A percentile compares a stretch with the other conserved stretches of the same genome.
Conservation (phyloP, 2,888 invertebrate species). For the Harpalus rufipes region DNA sequence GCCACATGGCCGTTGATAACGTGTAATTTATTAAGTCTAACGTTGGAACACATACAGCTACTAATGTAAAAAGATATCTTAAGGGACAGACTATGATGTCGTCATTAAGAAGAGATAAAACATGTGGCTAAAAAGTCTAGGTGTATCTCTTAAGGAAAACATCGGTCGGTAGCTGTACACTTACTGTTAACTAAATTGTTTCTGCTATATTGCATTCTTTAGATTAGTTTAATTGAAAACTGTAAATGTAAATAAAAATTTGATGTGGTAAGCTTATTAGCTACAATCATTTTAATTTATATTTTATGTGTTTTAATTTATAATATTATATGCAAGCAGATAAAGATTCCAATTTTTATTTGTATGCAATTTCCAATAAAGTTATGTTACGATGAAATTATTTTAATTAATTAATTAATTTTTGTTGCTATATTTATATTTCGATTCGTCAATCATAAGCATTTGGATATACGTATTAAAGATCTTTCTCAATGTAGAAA, state of each 20-base stretch:
- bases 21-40: conserved; percentile 60
- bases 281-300: too few species aligned
- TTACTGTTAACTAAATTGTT: neutral
- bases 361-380: too few species aligned
- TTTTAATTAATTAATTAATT: too few species aligned
- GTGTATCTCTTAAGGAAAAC: neutral
- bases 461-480: too few species aligned
- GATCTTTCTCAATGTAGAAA: too few species aligned
- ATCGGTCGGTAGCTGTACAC: neutral
- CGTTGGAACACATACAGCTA: conserved; percentile 16
- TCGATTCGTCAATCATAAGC: too few species aligned
- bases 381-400: too few species aligned
- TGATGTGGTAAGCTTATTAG: too few species aligned
- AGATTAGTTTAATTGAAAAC: neutral
- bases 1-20: conserved; percentile 27
- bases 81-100: conserved; percentile 53
- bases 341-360: too few species aligned
- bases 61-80: conserved; percentile 44
- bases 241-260: neutral
- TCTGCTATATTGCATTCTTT: neutral
- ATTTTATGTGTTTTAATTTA: too few species aligned
- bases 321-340: too few species aligned
- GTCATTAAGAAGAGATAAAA: conserved; percentile 60
- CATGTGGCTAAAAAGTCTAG: conserved; percentile 50
- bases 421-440: too few species aligned